Percentiles rank a stretch among this genome's conserved stretches.
Conservation (phyloP, 1,140 invertebrate genomes). For the Oreohelix idahoensis region DNA sequence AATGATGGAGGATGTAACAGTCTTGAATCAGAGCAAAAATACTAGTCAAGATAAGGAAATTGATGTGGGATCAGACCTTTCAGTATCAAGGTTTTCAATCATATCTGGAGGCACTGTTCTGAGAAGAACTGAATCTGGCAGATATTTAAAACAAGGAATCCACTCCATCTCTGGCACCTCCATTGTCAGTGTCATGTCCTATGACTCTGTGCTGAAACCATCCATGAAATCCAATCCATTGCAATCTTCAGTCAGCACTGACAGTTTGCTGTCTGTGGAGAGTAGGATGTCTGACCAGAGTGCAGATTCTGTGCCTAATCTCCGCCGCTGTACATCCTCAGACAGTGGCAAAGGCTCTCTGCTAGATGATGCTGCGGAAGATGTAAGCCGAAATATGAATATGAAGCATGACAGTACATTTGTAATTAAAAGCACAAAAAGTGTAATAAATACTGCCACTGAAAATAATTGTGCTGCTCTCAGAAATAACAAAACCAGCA, state of each 20-base stretch:
- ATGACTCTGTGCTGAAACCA: not conserved
- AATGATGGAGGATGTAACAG: constrained; percentile 16
- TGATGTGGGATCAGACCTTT: constrained; percentile 46
- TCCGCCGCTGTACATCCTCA: constrained; percentile 47
- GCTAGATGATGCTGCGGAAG: constrained; percentile 40
- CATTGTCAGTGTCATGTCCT: constrained; percentile 7
- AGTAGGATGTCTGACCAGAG: constrained; percentile 30
- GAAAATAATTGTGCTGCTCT: not conserved
- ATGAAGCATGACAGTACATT: not conserved
- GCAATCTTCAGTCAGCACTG: constrained; percentile 58
- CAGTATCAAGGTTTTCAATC: constrained; percentile 55
- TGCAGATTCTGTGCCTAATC: constrained; percentile 36
- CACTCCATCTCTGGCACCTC: constrained; percentile 1
- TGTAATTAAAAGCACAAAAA: not conserved
- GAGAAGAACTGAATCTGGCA: constrained; percentile 8
- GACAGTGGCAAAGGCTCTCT: constrained; percentile 64
- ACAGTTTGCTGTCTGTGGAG: constrained; percentile 50
- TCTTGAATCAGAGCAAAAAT: not conserved
- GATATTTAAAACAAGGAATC: not conserved
- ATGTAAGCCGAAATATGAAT: not conserved
- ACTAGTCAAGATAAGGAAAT: not conserved
- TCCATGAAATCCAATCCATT: not conserved
- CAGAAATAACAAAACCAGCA: not conserved
- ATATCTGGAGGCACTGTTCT: constrained; percentile 54
- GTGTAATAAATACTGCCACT: not conserved